A percentile compares a stretch with the other conserved stretches of the same genome.
Evolutionary conservation across 2,113 vertebrate genomes (phyloP).

Genomic region (Rhagologus leucostigma): DNA sequence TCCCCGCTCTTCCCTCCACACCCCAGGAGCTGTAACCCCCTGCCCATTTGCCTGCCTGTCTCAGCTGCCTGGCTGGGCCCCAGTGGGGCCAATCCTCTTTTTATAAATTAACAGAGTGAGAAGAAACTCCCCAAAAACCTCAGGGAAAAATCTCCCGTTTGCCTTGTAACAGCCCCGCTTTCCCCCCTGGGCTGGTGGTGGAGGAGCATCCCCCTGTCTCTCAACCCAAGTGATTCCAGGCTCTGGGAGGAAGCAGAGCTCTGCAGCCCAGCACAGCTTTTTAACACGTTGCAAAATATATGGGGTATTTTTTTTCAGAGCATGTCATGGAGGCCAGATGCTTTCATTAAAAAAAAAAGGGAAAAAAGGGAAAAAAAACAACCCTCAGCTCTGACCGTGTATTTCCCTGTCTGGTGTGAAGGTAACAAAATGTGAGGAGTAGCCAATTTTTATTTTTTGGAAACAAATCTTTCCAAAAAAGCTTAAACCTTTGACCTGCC

Average conservation of each 20-base stretch:
- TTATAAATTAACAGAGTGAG: neutral
- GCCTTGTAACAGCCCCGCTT: neutral
- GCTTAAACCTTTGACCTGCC: slow-evolving; percentile 22
- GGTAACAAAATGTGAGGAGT: slow-evolving; percentile 36
- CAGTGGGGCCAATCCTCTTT: accelerated
- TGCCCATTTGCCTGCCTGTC: neutral
- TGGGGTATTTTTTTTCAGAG: neutral
- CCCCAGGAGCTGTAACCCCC: neutral
- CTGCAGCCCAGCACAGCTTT: slow-evolving; percentile 4
- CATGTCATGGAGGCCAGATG: neutral
- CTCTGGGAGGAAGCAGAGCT: neutral
- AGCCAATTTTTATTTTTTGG: slow-evolving; percentile 9
- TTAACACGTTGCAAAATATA: slow-evolving; percentile 22
- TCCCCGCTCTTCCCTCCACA: neutral
- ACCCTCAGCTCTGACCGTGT: neutral
- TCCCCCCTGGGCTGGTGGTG: neutral
- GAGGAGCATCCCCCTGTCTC: neutral
- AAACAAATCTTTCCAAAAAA: slow-evolving; percentile 30
- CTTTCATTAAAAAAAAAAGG: neutral
- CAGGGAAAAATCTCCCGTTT: neutral
- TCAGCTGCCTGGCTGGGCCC: neutral
- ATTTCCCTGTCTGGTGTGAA: slow-evolving; percentile 46
- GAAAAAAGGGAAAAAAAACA: neutral
- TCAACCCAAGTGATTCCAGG: neutral
- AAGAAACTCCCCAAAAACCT: neutral